Evolutionary conservation across 1,140 invertebrate species (phyloP).

Genomic region (Zaprionus davidi): DNA sequence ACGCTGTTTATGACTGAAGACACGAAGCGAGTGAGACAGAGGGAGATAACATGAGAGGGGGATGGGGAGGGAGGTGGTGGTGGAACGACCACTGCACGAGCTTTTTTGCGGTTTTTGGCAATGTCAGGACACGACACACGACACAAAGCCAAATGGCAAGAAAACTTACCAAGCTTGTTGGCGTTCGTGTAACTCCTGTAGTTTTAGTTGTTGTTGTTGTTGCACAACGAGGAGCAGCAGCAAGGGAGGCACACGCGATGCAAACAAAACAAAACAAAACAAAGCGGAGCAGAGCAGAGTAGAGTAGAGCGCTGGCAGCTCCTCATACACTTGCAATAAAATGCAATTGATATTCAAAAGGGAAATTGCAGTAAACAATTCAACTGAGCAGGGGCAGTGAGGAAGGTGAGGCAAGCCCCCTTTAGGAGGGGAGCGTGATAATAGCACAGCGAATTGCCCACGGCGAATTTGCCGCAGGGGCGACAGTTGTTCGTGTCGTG

Average conservation of each 20-base stretch:
- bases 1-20: slow-evolving; percentile 72
- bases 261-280: slow-evolving; percentile 55
- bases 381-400: not conserved
- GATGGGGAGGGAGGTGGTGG: not conserved
- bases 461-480: slow-evolving; percentile 65
- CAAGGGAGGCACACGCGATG: slow-evolving; percentile 55
- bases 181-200: not conserved
- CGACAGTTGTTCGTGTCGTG: not conserved
- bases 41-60: slow-evolving; percentile 20
- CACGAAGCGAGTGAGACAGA: slow-evolving; percentile 47
- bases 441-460: slow-evolving; percentile 34
- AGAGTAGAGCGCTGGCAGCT: not conserved
- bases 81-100: slow-evolving; percentile 49
- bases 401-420: not conserved
- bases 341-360: slow-evolving; percentile 80
- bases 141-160: slow-evolving; percentile 62
- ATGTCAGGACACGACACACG: slow-evolving; percentile 62
- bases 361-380: slow-evolving; percentile 63
- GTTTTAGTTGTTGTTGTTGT: slow-evolving; percentile 18
- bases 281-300: slow-evolving; percentile 1
- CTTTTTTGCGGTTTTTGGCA: slow-evolving; percentile 73
- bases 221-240: slow-evolving; percentile 9
- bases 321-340: slow-evolving; percentile 53
- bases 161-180: slow-evolving; percentile 34
- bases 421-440: slow-evolving; percentile 13